Evolutionary conservation across 2,888 invertebrate species (phyloP), one percentile per base, ranked within the genome.

Genomic region (Latheticus oryzae): DNA sequence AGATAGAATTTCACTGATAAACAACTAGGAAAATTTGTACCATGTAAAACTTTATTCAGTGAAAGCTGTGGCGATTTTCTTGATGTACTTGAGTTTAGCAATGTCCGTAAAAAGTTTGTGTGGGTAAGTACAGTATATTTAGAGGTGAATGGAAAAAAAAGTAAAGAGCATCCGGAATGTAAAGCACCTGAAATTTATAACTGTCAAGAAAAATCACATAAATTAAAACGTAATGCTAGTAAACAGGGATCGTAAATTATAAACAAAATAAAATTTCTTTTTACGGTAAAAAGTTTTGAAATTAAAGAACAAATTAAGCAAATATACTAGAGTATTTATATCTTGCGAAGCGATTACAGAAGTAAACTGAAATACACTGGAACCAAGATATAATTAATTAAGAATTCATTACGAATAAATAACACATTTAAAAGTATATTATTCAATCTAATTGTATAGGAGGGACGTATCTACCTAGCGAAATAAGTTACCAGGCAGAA

Each of bases 401-500:
- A 23, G 16, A 55, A 55, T 55, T 55, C 55, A 55, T 55, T 55
- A 55, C 47, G 47, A 55, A 55, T 55, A 55, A 55, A 55, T 55
- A 55, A 55, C 47, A 40, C 38, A 47, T 55, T 55, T 55, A 55
- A 55, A 55, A 38, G 47, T 55, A 48, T 32, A 48, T 55, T 55
- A 55, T 55, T 47, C 30, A 32, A 38, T 30, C 48, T 48, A 55
- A 55, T 55, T 55, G 55, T 48, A 55, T 24, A 38, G 48, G 47
- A 48, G 48, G 38, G 48, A 48, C 33, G 48, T 45, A 58, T 40
- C 47, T 53, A 53, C 47, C 52, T 58, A 58, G 38, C 54, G 37
- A 48, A 63, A 66, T 62, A 63, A 58, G 62, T 61, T 58, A 37
- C 52, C 43, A 59, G 58, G 58, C 58, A 62, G 53, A 62, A 61